A percentile compares a stretch with the other conserved stretches of the same genome.
Evolutionary conservation across 2,888 invertebrate genomes (phyloP).

Genomic region (Oxyteleia sp.): DNA sequence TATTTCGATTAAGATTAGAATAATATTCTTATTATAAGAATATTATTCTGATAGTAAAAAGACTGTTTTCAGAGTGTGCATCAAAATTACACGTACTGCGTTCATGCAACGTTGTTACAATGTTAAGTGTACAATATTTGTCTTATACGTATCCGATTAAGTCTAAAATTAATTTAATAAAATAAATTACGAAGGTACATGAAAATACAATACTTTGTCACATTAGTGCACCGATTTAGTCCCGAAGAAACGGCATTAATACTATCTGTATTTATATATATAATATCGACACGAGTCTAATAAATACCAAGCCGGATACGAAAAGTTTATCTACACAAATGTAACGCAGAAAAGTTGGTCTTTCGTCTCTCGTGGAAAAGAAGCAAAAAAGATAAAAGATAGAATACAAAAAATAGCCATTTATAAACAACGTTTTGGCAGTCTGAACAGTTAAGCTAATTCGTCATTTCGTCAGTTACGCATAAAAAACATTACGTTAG

Average conservation of each 20-base stretch:
- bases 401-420: neutral
- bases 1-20: too few species aligned
- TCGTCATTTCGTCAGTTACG: conserved; percentile 31
- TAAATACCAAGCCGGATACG: conserved; percentile 80
- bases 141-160: conserved; percentile 78
- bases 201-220: conserved; percentile 77
- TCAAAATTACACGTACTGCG: too few species aligned
- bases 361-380: conserved; percentile 25
- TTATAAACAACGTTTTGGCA: conserved; percentile 45
- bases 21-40: too few species aligned
- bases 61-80: too few species aligned
- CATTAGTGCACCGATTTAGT: conserved; percentile 81
- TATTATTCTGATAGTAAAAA: too few species aligned
- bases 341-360: conserved; percentile 61
- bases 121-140: too few species aligned
- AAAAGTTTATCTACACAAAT: conserved; percentile 80
- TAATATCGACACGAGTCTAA: conserved; percentile 73
- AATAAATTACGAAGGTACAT: conserved; percentile 83
- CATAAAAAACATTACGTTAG: conserved; percentile 15
- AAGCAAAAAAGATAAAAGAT: conserved; percentile 5
- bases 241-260: conserved; percentile 81
- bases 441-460: conserved; percentile 38
- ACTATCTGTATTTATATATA: conserved; percentile 76
- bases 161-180: conserved; percentile 81
- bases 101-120: too few species aligned